phyloP scores from a whole-genome alignment of 2,888 invertebrate species.

The Molanna angustata region DNA sequence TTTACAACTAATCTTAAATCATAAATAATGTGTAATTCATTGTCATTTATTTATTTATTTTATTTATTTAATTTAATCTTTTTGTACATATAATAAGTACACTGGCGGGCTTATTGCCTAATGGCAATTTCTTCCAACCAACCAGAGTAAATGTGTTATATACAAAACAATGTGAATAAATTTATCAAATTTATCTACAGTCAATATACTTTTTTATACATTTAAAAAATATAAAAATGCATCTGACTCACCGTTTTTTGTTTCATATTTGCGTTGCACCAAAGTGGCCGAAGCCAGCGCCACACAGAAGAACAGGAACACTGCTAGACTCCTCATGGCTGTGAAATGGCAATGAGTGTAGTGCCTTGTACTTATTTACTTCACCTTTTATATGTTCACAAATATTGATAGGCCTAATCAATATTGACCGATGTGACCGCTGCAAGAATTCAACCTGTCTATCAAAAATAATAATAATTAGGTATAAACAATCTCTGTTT shows the following conservation, averaged over 20 bases:
- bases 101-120: slow-evolving; percentile 21
- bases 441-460: neutral
- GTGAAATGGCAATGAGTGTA: slow-evolving; percentile 3
- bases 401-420: too few species aligned
- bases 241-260: slow-evolving; percentile 25
- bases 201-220: too few species aligned
- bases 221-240: slow-evolving; percentile 1
- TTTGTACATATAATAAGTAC: slow-evolving; percentile 18
- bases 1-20: too few species aligned
- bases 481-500: too few species aligned
- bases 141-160: too few species aligned
- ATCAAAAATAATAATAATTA: too few species aligned
- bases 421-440: slow-evolving; percentile 4
- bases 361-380: neutral
- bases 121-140: too few species aligned
- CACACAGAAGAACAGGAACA: slow-evolving; percentile 28
- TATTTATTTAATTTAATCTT: neutral
- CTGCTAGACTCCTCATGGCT: slow-evolving; percentile 19
- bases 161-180: too few species aligned
- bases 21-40: too few species aligned
- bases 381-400: neutral
- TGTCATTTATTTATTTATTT: neutral
- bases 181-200: too few species aligned
- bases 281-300: slow-evolving; percentile 27
- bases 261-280: slow-evolving; percentile 14